Base-by-base conservation (phyloP, 2,797 vertebrate species). In the Lepilemur ruficaudatus region DNA sequence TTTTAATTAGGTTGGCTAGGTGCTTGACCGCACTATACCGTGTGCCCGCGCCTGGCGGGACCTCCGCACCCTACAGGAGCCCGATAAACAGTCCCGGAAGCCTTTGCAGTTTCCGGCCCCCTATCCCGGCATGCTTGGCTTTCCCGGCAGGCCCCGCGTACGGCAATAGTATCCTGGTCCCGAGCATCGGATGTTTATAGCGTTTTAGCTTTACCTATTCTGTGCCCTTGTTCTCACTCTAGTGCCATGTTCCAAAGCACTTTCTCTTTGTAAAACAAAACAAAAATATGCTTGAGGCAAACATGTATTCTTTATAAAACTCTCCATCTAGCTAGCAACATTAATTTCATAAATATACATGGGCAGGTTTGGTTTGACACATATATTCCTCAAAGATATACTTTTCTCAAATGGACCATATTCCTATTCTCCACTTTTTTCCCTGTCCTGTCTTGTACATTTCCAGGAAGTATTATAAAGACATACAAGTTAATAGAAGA, bases 1-100 rank as follows among this genome's bases (percentile, higher is more conserved):
- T 99, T 99, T 99, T 99, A 99, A 99, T 99, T 99, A 99, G 99
- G 99, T 99, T 99, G 99, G 99, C 98, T 99, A 98, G 98, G 99
- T 99, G 99, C 99, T 99, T 99, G 99, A 99, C 99, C 99, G 99
- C 99, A 98, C 99, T 99, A 99, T 99, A 99, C 99, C 99, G 98
- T 57, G 99, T 99, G 98, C 98, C 98, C n/a, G 46, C 72, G 97
- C 94, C 97, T 95, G 97, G 7, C 2, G 98, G 99, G 98, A 98
- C 98, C 98, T 98, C 96, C 98, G 98, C 98, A 99, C 99, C 98
- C 98, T 98, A 98, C 99, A 99, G 98, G 98, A 99, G 99, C 98
- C 13, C 98, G 99, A 98, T 98, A 98, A 98, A 98, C 98, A 98
- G 97, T 98, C 98, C 98, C 98, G 98, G 98, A 99, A 99, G 98